These are phyloP conservation scores for Sabatieria punctata DNA, from an alignment of 2,888 invertebrate species.

Conservation along the genomic window DNA sequence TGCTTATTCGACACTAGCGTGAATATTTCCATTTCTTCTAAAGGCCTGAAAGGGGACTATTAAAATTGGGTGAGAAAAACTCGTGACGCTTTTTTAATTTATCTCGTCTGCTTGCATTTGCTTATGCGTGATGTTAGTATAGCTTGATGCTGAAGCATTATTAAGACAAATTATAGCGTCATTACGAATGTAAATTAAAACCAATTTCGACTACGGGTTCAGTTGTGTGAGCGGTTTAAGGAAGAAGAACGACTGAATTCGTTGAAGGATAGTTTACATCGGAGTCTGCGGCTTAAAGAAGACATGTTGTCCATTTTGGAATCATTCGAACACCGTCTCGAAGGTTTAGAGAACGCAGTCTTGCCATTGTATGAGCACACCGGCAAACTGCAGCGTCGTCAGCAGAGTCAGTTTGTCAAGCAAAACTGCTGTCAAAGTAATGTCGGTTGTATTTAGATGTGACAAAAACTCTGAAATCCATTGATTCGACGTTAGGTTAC, in stretches of 20 bases:
- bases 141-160: too few relatives aligned
- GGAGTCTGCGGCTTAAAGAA: constrained; percentile 61
- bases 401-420: constrained; percentile 76
- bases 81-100: too few relatives aligned
- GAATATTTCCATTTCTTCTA: too few relatives aligned
- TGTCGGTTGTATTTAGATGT: constrained; percentile 48
- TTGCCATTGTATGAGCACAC: constrained; percentile 87
- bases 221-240: too few relatives aligned
- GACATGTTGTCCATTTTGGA: constrained; percentile 73
- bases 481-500: constrained; percentile 84
- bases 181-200: too few relatives aligned
- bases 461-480: constrained; percentile 62
- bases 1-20: too few relatives aligned
- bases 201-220: too few relatives aligned
- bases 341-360: constrained; percentile 74
- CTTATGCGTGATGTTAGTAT: too few relatives aligned
- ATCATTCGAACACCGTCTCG: constrained; percentile 72
- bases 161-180: too few relatives aligned
- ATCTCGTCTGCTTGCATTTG: too few relatives aligned
- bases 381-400: constrained; percentile 69
- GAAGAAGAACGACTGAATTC: constrained; percentile 19
- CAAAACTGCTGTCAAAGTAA: neutral
- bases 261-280: constrained; percentile 50
- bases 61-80: too few relatives aligned
- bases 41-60: too few relatives aligned